Percentiles rank a stretch among this genome's conserved stretches.
Conservation (phyloP, 2,797 vertebrate species). For the Poeciliopsis turneri region DNA sequence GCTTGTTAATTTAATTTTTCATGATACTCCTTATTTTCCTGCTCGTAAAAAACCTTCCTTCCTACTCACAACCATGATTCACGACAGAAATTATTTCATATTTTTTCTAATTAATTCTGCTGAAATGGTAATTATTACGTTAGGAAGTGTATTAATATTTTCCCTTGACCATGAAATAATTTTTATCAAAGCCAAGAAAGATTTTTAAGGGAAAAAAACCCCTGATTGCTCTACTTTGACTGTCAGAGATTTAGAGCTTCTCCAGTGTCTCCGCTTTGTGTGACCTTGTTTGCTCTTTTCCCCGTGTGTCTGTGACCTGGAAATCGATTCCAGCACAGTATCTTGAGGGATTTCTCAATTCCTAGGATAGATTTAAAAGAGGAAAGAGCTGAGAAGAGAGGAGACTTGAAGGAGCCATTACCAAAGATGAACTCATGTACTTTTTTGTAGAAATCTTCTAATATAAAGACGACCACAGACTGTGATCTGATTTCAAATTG, state of each 20-base stretch:
- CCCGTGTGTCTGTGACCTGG: not conserved
- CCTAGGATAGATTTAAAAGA: not conserved
- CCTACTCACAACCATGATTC: not conserved
- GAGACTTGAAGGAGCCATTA: not conserved
- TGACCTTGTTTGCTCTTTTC: conserved; percentile 7
- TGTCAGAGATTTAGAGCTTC: not conserved
- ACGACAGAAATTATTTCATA: not conserved
- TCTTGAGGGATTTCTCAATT: conserved; percentile 2
- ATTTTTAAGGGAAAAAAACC: not conserved
- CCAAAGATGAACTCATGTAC: not conserved
- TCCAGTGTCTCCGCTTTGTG: not conserved
- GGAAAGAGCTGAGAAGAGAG: not conserved
- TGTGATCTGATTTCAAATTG: not conserved
- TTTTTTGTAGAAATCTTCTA: not conserved
- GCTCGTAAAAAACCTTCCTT: not conserved
- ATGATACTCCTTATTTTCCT: not conserved
- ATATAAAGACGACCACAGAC: not conserved
- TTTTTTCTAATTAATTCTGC: not conserved
- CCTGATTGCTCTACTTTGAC: not conserved
- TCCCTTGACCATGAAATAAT: not conserved
- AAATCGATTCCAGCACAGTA: not conserved
- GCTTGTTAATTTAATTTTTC: not conserved
- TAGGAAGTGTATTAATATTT: not conserved
- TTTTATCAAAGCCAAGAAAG: not conserved
- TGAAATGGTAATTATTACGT: not conserved